Conservation (phyloP, 2,113 vertebrate species). For the Trichomycterus rosablanca region DNA sequence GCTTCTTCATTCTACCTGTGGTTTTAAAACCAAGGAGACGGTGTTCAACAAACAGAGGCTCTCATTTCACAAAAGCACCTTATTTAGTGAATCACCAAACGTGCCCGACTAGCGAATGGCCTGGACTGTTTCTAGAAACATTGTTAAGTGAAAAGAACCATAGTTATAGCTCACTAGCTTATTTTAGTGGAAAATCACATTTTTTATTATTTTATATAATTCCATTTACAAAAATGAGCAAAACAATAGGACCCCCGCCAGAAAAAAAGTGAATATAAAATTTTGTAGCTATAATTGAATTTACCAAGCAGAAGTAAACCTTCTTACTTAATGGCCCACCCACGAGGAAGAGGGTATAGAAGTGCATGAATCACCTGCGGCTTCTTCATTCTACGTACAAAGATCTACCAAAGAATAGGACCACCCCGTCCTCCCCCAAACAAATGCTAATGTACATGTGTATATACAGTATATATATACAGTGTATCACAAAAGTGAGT, state of each 20-base stretch:
- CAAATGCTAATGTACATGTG: no score
- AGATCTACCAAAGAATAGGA: no score
- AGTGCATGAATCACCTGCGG: constrained; percentile 48
- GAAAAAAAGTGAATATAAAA: no score
- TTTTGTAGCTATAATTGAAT: constrained; percentile 26
- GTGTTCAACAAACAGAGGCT: not conserved
- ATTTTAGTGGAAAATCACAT: no score
- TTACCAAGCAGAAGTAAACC: constrained; percentile 34
- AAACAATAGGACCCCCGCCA: no score
- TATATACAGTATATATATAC: no score
- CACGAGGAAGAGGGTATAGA: constrained; percentile 39
- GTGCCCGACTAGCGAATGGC: not conserved
- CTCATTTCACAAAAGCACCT: not conserved
- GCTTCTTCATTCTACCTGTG: constrained; percentile 22
- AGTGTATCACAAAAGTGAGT: no score
- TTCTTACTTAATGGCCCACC: constrained; percentile 54
- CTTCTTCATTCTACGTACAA: constrained; percentile 13
- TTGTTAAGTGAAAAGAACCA: not conserved
- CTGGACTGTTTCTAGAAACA: no score
- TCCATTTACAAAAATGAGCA: no score
- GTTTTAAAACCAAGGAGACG: constrained; percentile 2
- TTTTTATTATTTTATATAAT: no score
- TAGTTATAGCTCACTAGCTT: no score
- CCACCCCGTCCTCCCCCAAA: no score
- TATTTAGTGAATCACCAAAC: not conserved